Evolutionary conservation across 2,888 invertebrate species (phyloP).

Genomic region (Spicauda simplicius): DNA sequence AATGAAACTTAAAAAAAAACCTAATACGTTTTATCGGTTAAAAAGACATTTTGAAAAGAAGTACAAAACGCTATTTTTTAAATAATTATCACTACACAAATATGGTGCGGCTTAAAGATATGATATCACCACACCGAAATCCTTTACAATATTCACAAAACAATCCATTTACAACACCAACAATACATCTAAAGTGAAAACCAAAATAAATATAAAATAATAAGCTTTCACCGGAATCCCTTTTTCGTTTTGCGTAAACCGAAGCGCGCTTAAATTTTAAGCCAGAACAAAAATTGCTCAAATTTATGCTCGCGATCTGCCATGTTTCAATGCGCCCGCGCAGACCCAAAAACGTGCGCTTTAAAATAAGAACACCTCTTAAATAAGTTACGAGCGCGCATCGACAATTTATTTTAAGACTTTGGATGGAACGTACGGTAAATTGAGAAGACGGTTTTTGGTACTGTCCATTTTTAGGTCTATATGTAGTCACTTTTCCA

Average conservation of each 20-base stretch:
- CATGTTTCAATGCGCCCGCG: slow-evolving; percentile 59
- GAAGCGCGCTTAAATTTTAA: slow-evolving; percentile 53
- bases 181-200: neutral
- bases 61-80: too few species aligned
- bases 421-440: slow-evolving; percentile 9
- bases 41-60: too few species aligned
- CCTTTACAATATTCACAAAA: slow-evolving; percentile 4
- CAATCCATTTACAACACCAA: slow-evolving; percentile 8
- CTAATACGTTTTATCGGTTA: too few species aligned
- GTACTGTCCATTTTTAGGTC: neutral
- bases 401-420: slow-evolving; percentile 61
- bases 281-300: slow-evolving; percentile 54
- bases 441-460: slow-evolving; percentile 7
- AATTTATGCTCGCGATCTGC: slow-evolving; percentile 62
- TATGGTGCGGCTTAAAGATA: neutral
- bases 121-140: neutral
- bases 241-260: slow-evolving; percentile 57
- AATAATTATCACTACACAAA: too few species aligned
- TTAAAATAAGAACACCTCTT: slow-evolving; percentile 62
- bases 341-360: slow-evolving; percentile 59
- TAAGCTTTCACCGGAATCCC: slow-evolving; percentile 52
- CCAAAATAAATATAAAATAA: slow-evolving; percentile 4
- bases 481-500: too few species aligned
- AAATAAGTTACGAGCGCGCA: slow-evolving; percentile 63
- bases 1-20: too few species aligned